Conservation (phyloP, 2,888 invertebrate species). For the Melinaea marsaeus region DNA sequence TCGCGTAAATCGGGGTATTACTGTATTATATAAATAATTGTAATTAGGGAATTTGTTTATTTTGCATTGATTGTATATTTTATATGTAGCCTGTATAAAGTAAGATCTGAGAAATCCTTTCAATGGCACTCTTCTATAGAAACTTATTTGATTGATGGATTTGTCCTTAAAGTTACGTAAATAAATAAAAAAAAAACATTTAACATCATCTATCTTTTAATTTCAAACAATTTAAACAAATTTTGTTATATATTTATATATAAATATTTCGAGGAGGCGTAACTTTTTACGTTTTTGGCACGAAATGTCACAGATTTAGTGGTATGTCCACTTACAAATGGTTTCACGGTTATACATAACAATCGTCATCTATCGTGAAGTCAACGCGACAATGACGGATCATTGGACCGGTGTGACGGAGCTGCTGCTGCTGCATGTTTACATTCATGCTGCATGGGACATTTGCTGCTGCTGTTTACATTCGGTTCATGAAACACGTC, state of each 20-base stretch:
- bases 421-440: background rate
- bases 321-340: slow-evolving; percentile 1
- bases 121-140: no score
- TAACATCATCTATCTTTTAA: background rate
- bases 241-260: background rate
- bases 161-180: no score
- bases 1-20: no score
- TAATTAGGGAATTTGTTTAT: no score
- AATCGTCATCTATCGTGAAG: slow-evolving; percentile 22
- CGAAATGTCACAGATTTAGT: slow-evolving; percentile 5
- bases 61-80: no score
- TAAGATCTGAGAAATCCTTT: no score
- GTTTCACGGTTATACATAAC: slow-evolving; percentile 15
- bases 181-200: no score
- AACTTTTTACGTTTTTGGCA: slow-evolving; percentile 3
- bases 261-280: background rate
- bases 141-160: no score
- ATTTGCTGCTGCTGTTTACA: background rate
- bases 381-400: slow-evolving; percentile 15
- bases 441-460: no score
- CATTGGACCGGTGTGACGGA: slow-evolving; percentile 1
- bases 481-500: background rate
- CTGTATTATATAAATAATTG: no score
- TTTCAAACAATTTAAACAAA: background rate
- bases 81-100: no score